These are phyloP conservation scores for Scomber japonicus DNA, from an alignment of 2,113 vertebrate genomes.

Conservation along the genomic window DNA sequence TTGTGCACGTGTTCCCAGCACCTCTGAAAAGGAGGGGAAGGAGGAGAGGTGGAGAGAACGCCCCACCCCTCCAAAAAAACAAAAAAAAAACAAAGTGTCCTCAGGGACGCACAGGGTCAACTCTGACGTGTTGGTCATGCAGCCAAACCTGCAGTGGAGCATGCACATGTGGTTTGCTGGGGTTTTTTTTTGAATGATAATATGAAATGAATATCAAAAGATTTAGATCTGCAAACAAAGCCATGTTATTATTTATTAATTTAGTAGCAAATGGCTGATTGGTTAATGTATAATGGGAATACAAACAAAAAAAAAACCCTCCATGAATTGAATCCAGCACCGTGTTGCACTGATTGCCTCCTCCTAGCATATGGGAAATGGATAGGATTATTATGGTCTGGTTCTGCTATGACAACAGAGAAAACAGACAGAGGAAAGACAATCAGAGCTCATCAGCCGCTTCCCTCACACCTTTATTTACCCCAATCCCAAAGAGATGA, in stretches of 20 bases:
- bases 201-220: constrained; percentile 28
- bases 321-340: constrained; percentile 54
- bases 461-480: constrained; percentile 88
- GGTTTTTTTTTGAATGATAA: constrained; percentile 1
- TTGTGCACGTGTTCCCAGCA: constrained; percentile 34
- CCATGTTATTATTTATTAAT: background rate
- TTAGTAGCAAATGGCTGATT: constrained; percentile 41
- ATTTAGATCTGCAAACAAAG: constrained; percentile 23
- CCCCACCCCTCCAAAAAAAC: background rate
- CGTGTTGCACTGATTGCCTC: constrained; percentile 69
- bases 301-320: constrained; percentile 40
- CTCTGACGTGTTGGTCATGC: constrained; percentile 21
- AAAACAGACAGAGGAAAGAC: constrained; percentile 81
- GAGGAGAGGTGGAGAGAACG: background rate
- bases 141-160: constrained; percentile 19
- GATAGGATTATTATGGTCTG: constrained; percentile 82
- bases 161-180: constrained; percentile 15
- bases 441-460: constrained; percentile 83
- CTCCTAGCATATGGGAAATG: constrained; percentile 73
- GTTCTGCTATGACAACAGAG: constrained; percentile 81
- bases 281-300: constrained; percentile 42
- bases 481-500: constrained; percentile 83
- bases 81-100: constrained; percentile 35
- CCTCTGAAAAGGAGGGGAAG: constrained; percentile 8
- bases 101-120: constrained; percentile 59